Evolutionary conservation across 2,797 vertebrate genomes (phyloP), one percentile per base, ranked within the genome.

Genomic region (Selene dorsalis): DNA sequence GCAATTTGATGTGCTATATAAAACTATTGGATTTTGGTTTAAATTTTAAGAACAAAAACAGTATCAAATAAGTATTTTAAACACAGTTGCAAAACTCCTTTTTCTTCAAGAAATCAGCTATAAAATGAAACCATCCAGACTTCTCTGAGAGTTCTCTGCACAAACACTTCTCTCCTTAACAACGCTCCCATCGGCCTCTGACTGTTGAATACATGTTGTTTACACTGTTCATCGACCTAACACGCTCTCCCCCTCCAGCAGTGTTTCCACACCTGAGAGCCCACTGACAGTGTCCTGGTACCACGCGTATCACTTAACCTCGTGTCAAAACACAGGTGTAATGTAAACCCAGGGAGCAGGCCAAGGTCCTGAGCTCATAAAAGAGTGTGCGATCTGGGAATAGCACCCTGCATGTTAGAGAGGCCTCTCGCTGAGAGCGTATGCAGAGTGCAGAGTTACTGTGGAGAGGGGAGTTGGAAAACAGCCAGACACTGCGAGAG

Each of bases 231-330:
- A 35, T 38, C 35, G 2, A 47, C 58, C 69, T 63, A 74, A 72
- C 47, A 43, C 47, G 2, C 75, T 24, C 28, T 26, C 17, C 32
- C 52, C 6, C 65, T 28, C 62, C 26, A 20, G 22, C 43, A 17
- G 76, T 79, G 69, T 69, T 57, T 69, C 67, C 84, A 77, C 85
- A 90, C 85, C 85, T 79, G 81, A 92, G 70, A 86, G 81, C 75
- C 84, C 70, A 82, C 86, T 89, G 87, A 87, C 59, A 57, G 84
- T 35, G 70, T 86, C 87, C 85, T 38, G 67, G 91, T 88, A 91
- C 90, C 93, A 90, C 83, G 74, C 74, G 83, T 90, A 93, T 92
- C 91, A 90, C 91, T 93, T 93, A 93, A 93, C 91, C 91, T 63
- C 35, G 53, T 93, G 92, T 93, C 90, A 93, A 92, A 92, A 91